phyloP scores from a whole-genome alignment of 1,140 invertebrate genomes.

The Papilio glaucus region DNA sequence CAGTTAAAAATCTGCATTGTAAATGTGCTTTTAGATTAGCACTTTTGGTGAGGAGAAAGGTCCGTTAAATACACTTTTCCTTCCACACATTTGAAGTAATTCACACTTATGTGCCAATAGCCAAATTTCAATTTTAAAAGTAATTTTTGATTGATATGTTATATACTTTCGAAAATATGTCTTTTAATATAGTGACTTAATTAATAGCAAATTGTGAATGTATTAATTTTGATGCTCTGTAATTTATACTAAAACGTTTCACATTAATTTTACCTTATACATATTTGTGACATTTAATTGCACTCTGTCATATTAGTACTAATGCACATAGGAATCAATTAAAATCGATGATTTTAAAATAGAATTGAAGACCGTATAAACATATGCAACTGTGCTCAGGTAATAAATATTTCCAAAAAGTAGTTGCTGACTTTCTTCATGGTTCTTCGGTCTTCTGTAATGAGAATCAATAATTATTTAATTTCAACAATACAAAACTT shows the following conservation, averaged over 20 bases:
- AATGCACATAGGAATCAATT: too few species aligned
- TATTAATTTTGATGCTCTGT: neutral
- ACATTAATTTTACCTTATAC: constrained; percentile 4
- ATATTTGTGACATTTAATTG: neutral
- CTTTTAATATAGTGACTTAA: neutral
- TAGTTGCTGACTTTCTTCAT: too few species aligned
- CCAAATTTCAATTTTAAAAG: neutral
- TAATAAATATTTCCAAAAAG: too few species aligned
- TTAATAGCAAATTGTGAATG: neutral
- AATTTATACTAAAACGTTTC: neutral
- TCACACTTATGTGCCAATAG: constrained; percentile 19
- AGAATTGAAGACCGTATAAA: too few species aligned
- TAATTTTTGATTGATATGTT: constrained; percentile 9
- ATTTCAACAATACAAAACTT: too few species aligned
- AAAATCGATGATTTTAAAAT: too few species aligned
- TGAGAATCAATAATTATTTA: too few species aligned
- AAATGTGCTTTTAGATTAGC: neutral
- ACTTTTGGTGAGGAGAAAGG: constrained; percentile 24
- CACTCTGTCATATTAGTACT: neutral
- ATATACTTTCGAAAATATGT: constrained; percentile 24
- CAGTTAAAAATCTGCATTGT: neutral
- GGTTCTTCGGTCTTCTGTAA: too few species aligned
- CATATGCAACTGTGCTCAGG: too few species aligned
- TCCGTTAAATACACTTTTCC: neutral
- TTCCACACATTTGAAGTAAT: constrained; percentile 8